A percentile compares a stretch with the other conserved stretches of the same genome.
Conservation (phyloP, 2,888 invertebrate species). For the Hirtodrosophila duncani region DNA sequence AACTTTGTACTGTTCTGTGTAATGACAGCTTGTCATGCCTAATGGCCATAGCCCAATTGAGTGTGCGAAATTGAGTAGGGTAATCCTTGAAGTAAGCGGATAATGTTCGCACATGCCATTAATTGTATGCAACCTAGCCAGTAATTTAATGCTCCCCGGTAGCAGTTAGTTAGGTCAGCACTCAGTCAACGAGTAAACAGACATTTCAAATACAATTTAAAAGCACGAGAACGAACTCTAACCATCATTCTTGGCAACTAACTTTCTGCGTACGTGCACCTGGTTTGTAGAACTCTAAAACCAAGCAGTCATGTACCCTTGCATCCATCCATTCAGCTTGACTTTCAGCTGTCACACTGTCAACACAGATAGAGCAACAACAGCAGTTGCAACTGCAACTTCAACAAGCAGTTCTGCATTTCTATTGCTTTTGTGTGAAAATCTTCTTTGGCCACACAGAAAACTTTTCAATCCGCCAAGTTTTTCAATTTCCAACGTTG, state of each 20-base stretch:
- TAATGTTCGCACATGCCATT: conserved; percentile 36
- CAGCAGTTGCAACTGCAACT: conserved; percentile 1
- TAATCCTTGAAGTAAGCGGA: conserved; percentile 31
- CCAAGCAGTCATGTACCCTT: no score
- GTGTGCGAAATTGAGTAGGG: conserved; percentile 52
- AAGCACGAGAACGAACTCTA: conserved; percentile 6
- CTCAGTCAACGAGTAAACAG: conserved; percentile 11
- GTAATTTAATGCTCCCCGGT: background rate
- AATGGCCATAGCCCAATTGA: conserved; percentile 57
- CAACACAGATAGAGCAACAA: background rate
- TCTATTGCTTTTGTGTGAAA: conserved; percentile 9
- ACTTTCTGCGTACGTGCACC: conserved; percentile 12
- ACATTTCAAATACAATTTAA: conserved; percentile 30
- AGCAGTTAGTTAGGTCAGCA: conserved; percentile 6
- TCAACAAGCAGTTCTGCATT: background rate
- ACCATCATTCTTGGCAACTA: conserved; percentile 1
- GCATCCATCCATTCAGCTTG: background rate
- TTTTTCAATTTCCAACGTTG: conserved; percentile 56
- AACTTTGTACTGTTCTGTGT: conserved; percentile 41
- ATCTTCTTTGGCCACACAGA: conserved; percentile 29
- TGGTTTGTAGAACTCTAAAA: no score
- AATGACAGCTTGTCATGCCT: conserved; percentile 58
- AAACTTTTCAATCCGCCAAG: conserved; percentile 47
- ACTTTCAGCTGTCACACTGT: conserved; percentile 15
- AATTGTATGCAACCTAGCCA: conserved; percentile 31